These are phyloP conservation scores for Monoplex corrugatus DNA, from an alignment of 2,888 invertebrate species.

Conservation along the genomic window DNA sequence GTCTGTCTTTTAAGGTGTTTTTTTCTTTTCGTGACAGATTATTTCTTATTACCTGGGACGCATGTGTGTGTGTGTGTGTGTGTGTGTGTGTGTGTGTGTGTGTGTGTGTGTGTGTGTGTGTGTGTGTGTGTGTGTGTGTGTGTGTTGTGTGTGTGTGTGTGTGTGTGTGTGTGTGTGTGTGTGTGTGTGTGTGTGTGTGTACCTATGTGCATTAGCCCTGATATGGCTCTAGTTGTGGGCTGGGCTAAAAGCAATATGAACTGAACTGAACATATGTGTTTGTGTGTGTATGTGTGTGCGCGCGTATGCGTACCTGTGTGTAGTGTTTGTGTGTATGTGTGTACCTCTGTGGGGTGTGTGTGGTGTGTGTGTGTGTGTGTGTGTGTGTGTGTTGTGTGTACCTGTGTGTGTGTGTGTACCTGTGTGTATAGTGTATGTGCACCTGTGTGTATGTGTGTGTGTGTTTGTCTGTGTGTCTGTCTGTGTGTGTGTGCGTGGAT, in stretches of 20 bases:
- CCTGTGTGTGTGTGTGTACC: conserved; percentile 12
- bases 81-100: not conserved
- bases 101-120: not conserved
- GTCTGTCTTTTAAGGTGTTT: too few species aligned
- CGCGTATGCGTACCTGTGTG: not conserved
- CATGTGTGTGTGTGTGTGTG: conserved; percentile 8
- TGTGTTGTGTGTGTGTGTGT: not conserved
- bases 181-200: not conserved
- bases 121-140: not conserved
- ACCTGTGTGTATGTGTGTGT: not conserved
- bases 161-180: conserved; percentile 20
- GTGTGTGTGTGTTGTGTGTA: not conserved
- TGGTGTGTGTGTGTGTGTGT: not conserved
- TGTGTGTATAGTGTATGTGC: not conserved
- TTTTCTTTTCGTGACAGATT: too few species aligned
- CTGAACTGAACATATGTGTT: too few species aligned
- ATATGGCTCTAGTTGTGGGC: too few species aligned
- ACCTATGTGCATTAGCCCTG: too few species aligned
- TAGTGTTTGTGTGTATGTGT: too few species aligned
- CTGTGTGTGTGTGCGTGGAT: not conserved
- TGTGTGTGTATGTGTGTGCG: not conserved
- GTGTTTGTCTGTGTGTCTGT: not conserved
- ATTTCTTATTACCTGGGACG: too few species aligned
- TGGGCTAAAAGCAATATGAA: too few species aligned
- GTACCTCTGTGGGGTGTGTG: too few species aligned